Conservation (phyloP, 2,113 vertebrate genomes). For the Grus americana region DNA sequence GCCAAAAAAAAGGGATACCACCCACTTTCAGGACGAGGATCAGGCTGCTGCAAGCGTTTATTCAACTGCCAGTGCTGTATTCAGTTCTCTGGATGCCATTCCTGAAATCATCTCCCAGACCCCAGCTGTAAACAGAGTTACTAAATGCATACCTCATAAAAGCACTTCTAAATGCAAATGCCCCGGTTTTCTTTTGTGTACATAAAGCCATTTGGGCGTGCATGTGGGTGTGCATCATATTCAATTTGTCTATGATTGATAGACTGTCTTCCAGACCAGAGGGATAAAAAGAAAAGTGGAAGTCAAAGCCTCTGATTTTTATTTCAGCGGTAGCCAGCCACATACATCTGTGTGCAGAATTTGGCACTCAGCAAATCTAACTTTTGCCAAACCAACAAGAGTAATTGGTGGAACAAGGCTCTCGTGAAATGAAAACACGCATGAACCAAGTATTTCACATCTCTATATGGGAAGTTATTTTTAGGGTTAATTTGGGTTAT, state of each 20-base stretch:
- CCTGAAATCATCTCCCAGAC: not conserved
- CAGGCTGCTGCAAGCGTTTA: not conserved
- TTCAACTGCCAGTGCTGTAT: not conserved
- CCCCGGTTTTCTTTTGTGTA: not conserved
- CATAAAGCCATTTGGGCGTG: not conserved
- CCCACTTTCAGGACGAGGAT: not conserved
- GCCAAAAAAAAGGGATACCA: conserved; percentile 2
- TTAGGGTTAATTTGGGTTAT: conserved; percentile 50
- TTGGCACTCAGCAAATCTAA: conserved; percentile 17
- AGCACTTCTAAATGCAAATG: conserved; percentile 46
- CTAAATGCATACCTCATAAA: conserved; percentile 45
- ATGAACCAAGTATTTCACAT: not conserved
- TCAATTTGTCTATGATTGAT: conserved; percentile 3
- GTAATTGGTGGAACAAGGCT: conserved; percentile 36
- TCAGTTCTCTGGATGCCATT: conserved; percentile 1
- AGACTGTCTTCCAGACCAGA: conserved; percentile 52
- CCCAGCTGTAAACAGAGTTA: conserved; percentile 21
- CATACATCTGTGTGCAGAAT: conserved; percentile 55
- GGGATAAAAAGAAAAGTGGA: conserved; percentile 48
- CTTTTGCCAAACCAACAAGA: conserved; percentile 53
- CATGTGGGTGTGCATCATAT: not conserved
- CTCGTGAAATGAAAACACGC: conserved; percentile 29
- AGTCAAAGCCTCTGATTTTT: conserved; percentile 72
- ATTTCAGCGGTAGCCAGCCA: conserved; percentile 66
- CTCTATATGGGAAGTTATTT: conserved; percentile 19